Evolutionary conservation across 2,797 vertebrate genomes (phyloP), one percentile per base, ranked within the genome.

Genomic region (Platalea minor): DNA sequence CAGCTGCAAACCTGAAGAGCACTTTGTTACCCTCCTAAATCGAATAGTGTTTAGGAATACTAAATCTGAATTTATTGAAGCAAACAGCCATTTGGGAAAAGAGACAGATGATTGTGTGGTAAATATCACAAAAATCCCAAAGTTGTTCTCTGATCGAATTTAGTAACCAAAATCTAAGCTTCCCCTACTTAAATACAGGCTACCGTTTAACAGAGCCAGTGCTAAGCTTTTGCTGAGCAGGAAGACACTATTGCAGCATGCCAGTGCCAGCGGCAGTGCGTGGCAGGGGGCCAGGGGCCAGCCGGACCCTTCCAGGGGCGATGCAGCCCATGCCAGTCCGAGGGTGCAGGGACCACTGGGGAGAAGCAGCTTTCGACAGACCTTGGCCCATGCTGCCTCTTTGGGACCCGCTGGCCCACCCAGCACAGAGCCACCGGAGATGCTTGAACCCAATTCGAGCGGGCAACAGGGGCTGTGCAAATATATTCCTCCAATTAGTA

Each of bases 161-260:
- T 56, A 93, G 37, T 20, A 89, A 85, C 10, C 13, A 61, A 76
- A 95, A 73, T 45, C 19, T 57, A 54, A 68, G 15, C 19, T 64
- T 75, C 33, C 26, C 16, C 6, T 48, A 10, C 45, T 73, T 37
- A 54, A 89, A 67, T 17, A 57, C n/a, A 74, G 56, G 31, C 10
- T 70, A 53, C 24, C 3, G 2, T 46, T 63, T 54, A 46, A 7
- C 17, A 72, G 57, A 31, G 43, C 5, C 51, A 45, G 31, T 0
- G 5, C 48, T 50, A 73, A 63, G 72, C 1, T 31, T 59, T 70
- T 45, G 20, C 37, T 16, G 11, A 70, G 37, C 23, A 53, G 41
- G 28, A 33, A 9, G 46, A 33, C 0, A 2, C 29, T 51, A 5
- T 2, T 63, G 73, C 48, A 84, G 51, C 3, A 1, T 2, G 11